Conservation (phyloP, 1,140 invertebrate species). For the Drosophila yakuba region DNA sequence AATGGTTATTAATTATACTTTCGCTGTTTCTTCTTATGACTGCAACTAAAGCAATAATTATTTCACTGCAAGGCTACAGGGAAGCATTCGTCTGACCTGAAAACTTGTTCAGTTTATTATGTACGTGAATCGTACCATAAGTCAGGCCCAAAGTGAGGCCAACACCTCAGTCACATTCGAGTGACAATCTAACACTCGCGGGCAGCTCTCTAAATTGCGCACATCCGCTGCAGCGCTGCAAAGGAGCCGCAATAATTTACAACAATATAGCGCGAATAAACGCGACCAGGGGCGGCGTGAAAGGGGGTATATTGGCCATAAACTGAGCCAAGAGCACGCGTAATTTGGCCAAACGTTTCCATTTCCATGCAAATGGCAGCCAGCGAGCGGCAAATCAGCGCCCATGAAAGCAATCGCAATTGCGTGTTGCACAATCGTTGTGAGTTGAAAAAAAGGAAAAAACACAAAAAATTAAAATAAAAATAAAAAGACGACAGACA, state of each 20-base stretch:
- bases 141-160: constrained; percentile 15
- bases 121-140: neutral
- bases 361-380: constrained; percentile 74
- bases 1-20: neutral
- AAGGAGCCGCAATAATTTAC: constrained; percentile 73
- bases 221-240: constrained; percentile 60
- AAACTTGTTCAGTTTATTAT: neutral
- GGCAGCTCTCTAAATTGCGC: constrained; percentile 59
- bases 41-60: neutral
- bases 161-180: constrained; percentile 25
- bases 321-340: constrained; percentile 76
- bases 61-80: neutral
- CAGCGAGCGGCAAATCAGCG: constrained; percentile 62
- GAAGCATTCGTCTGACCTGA: neutral
- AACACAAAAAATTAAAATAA: constrained; percentile 15
- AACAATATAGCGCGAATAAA: constrained; percentile 72
- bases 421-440: constrained; percentile 80
- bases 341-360: constrained; percentile 64
- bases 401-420: constrained; percentile 71
- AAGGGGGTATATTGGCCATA: constrained; percentile 62
- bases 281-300: constrained; percentile 46
- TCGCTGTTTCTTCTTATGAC: too few relatives aligned
- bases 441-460: neutral
- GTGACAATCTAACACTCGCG: constrained; percentile 63
- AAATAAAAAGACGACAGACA: constrained; percentile 41